Conservation (phyloP, 2,113 vertebrate species). For the Ciconia maguari region DNA sequence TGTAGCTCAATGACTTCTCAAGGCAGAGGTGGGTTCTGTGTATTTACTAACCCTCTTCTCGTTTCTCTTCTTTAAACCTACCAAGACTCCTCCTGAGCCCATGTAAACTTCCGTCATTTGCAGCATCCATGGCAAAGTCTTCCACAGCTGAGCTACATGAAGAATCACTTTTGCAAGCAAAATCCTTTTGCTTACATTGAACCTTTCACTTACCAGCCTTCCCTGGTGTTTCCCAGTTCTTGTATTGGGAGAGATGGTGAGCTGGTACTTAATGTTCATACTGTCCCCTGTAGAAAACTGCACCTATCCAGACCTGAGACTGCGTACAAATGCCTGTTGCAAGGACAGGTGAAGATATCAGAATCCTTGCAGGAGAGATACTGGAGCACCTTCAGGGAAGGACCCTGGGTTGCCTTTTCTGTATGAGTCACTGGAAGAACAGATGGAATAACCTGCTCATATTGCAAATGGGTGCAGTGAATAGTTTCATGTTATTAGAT, state of each 20-base stretch:
- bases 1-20: not conserved
- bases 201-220: not conserved
- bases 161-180: not conserved
- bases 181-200: not conserved
- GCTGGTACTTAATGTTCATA: not conserved
- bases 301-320: not conserved
- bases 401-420: not conserved
- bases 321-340: not conserved
- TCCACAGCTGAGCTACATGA: not conserved
- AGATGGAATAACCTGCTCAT: not conserved
- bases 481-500: not conserved
- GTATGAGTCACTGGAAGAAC: not conserved
- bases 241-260: not conserved
- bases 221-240: not conserved
- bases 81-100: not conserved
- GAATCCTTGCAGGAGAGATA: not conserved
- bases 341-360: not conserved
- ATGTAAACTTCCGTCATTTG: not conserved
- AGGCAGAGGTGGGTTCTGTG: not conserved
- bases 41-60: not conserved
- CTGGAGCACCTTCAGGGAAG: not conserved
- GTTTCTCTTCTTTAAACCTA: not conserved
- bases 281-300: not conserved
- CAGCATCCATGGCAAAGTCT: not conserved
- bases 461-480: not conserved